A percentile compares a stretch with the other conserved stretches of the same genome.
Evolutionary conservation across 2,113 vertebrate species (phyloP).

Genomic region (Lutjanus erythropterus): DNA sequence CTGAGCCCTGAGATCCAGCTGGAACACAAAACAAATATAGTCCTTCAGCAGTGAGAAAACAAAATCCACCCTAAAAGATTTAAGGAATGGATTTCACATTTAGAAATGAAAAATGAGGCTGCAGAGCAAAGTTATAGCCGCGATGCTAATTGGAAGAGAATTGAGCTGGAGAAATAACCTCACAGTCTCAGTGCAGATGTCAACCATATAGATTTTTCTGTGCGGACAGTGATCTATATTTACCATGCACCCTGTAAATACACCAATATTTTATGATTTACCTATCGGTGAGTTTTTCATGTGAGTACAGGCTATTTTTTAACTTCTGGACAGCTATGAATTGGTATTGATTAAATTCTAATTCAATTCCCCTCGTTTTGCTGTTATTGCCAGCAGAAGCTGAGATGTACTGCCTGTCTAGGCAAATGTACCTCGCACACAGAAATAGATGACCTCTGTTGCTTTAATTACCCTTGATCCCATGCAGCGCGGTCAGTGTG

Average conservation of each 20-base stretch:
- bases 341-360: conserved; percentile 82
- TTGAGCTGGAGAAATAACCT: conserved; percentile 70
- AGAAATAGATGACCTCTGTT: conserved; percentile 68
- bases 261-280: conserved; percentile 82
- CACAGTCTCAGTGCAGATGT: conserved; percentile 61
- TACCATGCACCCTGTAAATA: conserved; percentile 75
- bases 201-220: conserved; percentile 78
- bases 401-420: conserved; percentile 47
- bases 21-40: conserved; percentile 61
- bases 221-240: conserved; percentile 81
- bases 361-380: conserved; percentile 74
- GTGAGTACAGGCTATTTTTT: conserved; percentile 74
- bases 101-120: conserved; percentile 76
- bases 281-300: conserved; percentile 69
- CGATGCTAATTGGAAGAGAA: conserved; percentile 79
- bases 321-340: conserved; percentile 75
- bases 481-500: conserved; percentile 37
- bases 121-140: conserved; percentile 69
- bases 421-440: conserved; percentile 41
- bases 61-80: conserved; percentile 66
- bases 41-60: conserved; percentile 58
- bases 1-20: conserved; percentile 32
- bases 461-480: conserved; percentile 75
- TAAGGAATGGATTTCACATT: conserved; percentile 76
- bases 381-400: conserved; percentile 59